Base-by-base conservation (phyloP, 1,140 invertebrate genomes). In the Rhagoletis zephyria region DNA sequence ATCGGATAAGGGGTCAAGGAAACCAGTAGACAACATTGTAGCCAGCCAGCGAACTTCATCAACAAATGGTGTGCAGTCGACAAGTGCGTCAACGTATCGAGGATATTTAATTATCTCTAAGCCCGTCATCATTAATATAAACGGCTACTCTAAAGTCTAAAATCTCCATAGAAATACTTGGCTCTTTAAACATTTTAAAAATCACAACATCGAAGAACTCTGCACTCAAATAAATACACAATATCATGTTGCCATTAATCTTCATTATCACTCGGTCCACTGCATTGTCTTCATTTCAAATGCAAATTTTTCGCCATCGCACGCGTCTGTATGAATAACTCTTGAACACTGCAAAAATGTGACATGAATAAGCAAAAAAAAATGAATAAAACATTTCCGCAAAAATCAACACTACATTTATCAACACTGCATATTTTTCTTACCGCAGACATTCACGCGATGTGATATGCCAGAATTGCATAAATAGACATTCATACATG, bases 341-440 rank as follows among this genome's bases (percentile, higher is more conserved):
- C 42, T 16, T 74, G 12, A 9, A 74, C 30, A 30, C 30, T 30
- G 30, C 45, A 48, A 74, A 74, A 74, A 42, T 74, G 40, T 14
- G 30, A 30, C 30, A 30, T 30, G 30, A 30, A 30, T 56, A 56
- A 56, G 51, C 10, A 56, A 56, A 56, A 7, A 56, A 67, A 67
- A 67, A 7, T 67, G 64, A 40, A 67, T 45, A 14, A 48, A 45
- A 14, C 40, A 74, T 2, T 56, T 56, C 51, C 67, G 42, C 42
- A 48, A 42, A 48, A 74, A 74, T 74, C 67, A 74, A 70, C 65
- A 70, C 65, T 74, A 42, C 67, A 45, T 45, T 74, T 16, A 74
- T 74, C 67, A 74, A 74, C 67, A 16, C 16, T 12, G 67, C 40
- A 74, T 74, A 48, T 74, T 45, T 74, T 70, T 74, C 42, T 74